Percentiles rank a stretch among this genome's conserved stretches.
Evolutionary conservation across 2,888 invertebrate species (phyloP).

Genomic region (Scaptomyza parva): DNA sequence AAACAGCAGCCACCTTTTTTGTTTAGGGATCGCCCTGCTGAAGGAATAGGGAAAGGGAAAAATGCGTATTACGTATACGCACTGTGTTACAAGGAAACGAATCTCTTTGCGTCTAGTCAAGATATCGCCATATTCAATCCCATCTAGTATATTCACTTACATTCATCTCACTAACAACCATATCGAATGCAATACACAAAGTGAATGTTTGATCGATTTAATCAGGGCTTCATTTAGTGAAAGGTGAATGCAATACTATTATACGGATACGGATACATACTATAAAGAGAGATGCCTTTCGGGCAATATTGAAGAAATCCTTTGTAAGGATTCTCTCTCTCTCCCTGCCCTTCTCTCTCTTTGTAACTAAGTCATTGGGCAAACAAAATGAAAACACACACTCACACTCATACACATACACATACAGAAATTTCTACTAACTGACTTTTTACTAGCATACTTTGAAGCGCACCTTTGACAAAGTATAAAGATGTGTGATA

Average conservation of each 20-base stretch:
- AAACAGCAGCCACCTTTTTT: constrained; percentile 21
- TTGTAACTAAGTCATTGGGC: constrained; percentile 55
- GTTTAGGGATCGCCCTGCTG: constrained; percentile 23
- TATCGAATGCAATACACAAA: constrained; percentile 2
- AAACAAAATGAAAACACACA: constrained; percentile 28
- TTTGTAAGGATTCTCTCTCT: constrained; percentile 31
- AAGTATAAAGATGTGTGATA: neutral
- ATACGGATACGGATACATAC: neutral
- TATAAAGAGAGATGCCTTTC: neutral
- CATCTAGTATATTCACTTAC: neutral
- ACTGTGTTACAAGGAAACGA: neutral
- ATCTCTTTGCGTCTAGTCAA: neutral
- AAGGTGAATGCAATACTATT: constrained; percentile 30
- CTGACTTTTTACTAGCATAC: constrained; percentile 10
- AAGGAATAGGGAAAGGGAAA: neutral
- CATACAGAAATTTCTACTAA: no score
- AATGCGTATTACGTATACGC: constrained; percentile 23
- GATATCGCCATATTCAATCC: constrained; percentile 2
- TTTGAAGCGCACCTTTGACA: constrained; percentile 16
- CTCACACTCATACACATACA: neutral
- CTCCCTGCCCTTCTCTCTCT: neutral
- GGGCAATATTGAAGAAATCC: constrained; percentile 13
- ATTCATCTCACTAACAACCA: neutral
- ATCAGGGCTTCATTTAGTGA: constrained; percentile 8
- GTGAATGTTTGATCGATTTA: constrained; percentile 37